Percentiles rank a stretch among this genome's conserved stretches.
Conservation (phyloP, 2,888 invertebrate species). For the Sarcophaga variegata region DNA sequence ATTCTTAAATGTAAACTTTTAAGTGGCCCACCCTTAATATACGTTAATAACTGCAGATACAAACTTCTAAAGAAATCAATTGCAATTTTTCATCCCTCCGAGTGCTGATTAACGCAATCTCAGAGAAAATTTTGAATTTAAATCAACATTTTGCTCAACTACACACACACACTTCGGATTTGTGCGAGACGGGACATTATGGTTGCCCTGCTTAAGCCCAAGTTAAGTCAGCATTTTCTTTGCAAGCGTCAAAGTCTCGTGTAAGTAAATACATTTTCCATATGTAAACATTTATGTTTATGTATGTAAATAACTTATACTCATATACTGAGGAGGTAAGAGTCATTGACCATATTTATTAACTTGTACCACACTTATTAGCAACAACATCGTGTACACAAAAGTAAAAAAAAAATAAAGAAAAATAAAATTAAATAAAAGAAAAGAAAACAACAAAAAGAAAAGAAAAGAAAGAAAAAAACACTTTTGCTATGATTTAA, state of each 20-base stretch:
- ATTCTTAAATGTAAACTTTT: too few species aligned
- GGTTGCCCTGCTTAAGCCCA: too few species aligned
- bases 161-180: too few species aligned
- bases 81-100: too few species aligned
- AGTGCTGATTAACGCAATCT: too few species aligned
- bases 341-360: conserved; percentile 53
- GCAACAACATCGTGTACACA: conserved; percentile 2
- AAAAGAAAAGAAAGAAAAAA: conserved; percentile 8
- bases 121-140: too few species aligned
- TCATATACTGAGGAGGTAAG: conserved; percentile 19
- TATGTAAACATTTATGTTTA: background rate
- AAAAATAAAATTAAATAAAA: background rate
- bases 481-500: conserved; percentile 20
- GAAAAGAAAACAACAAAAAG: conserved; percentile 21
- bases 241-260: background rate
- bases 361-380: conserved; percentile 29
- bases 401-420: background rate
- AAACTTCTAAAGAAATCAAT: too few species aligned
- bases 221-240: too few species aligned
- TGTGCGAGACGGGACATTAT: too few species aligned
- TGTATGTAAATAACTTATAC: conserved; percentile 29
- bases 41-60: too few species aligned
- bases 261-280: background rate
- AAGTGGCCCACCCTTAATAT: too few species aligned
- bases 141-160: too few species aligned